Evolutionary conservation across 2,797 vertebrate species (phyloP).

Genomic region (Poeciliopsis infans): DNA sequence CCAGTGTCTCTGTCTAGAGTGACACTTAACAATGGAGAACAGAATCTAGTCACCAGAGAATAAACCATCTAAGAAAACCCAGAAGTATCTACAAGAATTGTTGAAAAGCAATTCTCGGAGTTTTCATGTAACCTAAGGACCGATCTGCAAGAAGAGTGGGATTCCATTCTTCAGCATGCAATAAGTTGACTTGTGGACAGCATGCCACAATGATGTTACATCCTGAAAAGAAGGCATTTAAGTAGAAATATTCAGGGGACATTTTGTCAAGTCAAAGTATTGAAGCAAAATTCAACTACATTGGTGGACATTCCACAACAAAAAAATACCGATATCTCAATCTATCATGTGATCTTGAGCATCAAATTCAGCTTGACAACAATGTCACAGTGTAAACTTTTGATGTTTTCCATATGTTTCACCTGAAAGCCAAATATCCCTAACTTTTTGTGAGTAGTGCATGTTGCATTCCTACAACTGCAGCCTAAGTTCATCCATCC

Average conservation of each 20-base stretch:
- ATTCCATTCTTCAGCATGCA: neutral
- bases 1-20: no score
- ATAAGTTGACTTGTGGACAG: neutral
- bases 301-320: neutral
- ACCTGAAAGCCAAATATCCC: neutral
- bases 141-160: neutral
- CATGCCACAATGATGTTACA: neutral
- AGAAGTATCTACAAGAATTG: neutral
- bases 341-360: neutral
- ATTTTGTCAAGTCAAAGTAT: neutral
- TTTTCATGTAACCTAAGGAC: neutral
- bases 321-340: neutral
- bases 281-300: neutral
- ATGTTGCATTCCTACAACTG: constrained; percentile 10
- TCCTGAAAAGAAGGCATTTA: neutral
- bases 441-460: constrained; percentile 7
- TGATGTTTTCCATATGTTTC: neutral
- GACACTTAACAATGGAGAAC: neutral
- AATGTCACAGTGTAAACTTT: neutral
- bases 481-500: constrained; percentile 4
- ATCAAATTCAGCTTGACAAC: neutral
- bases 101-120: neutral
- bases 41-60: neutral
- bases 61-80: no score
- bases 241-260: neutral